Evolutionary conservation across 2,888 invertebrate genomes (phyloP).

Genomic region (Tetropium fuscum): DNA sequence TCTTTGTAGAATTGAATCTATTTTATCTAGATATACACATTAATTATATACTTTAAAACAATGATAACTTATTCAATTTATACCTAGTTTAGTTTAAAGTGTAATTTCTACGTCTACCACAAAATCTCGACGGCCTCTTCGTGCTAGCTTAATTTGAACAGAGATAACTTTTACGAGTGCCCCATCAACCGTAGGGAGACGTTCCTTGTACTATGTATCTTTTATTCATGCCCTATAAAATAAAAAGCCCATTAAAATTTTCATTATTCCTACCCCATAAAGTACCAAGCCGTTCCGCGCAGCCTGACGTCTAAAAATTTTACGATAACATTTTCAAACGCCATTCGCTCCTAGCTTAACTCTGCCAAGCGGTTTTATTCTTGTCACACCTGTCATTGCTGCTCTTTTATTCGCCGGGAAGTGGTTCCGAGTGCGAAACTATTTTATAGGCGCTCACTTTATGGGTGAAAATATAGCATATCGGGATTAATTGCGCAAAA

Average conservation of each 20-base stretch:
- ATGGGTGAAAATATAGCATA: constrained; percentile 38
- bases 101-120: background rate
- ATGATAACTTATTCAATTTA: too few species aligned
- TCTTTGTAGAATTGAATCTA: too few species aligned
- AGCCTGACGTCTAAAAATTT: constrained; percentile 31
- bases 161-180: background rate
- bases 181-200: background rate
- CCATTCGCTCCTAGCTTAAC: constrained; percentile 29
- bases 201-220: background rate
- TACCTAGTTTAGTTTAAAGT: too few species aligned
- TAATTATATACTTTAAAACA: too few species aligned
- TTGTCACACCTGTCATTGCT: constrained; percentile 26
- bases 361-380: constrained; percentile 26
- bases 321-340: constrained; percentile 38
- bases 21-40: too few species aligned
- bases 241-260: constrained; percentile 11
- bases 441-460: constrained; percentile 38
- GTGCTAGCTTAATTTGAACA: background rate
- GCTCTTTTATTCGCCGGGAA: constrained; percentile 2
- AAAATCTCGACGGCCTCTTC: background rate
- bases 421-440: constrained; percentile 8
- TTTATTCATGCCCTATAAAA: constrained; percentile 15
- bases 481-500: constrained; percentile 37
- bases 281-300: constrained; percentile 8
- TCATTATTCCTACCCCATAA: constrained; percentile 6